Evolutionary conservation across 64 coral and sea anemone genomes (phyloP).

Genomic region (Stichodactyla mertensii): DNA sequence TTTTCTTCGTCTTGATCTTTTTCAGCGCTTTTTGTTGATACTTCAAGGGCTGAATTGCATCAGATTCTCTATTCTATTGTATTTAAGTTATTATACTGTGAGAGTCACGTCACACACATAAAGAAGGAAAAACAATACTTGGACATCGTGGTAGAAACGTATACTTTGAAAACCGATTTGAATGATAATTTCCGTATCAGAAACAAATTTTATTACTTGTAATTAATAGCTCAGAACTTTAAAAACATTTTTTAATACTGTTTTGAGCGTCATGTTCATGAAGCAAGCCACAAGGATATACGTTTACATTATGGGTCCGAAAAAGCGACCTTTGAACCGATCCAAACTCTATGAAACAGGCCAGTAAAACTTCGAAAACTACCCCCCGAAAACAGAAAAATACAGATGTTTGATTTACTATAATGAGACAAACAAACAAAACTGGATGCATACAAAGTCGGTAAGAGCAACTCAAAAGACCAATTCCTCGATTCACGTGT

Average conservation of each 20-base stretch:
- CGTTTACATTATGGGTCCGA: background rate
- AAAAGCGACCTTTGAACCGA: constrained; percentile 1
- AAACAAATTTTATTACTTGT: too few species aligned
- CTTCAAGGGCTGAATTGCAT: background rate
- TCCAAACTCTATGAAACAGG: background rate
- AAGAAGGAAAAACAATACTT: background rate
- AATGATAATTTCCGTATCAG: too few species aligned
- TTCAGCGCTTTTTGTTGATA: background rate
- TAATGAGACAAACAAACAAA: background rate
- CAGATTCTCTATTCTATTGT: background rate
- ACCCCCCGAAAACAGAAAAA: background rate
- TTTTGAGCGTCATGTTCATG: background rate
- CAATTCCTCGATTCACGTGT: background rate
- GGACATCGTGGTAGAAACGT: too few species aligned
- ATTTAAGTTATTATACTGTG: background rate
- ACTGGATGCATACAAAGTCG: background rate
- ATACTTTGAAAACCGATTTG: too few species aligned
- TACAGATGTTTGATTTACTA: too few species aligned
- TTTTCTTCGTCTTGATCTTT: background rate
- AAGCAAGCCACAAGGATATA: background rate
- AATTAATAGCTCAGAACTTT: too few species aligned
- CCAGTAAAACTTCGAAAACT: background rate
- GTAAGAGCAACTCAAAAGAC: background rate
- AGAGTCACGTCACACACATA: background rate
- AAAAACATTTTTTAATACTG: background rate